Evolutionary conservation across 2,797 vertebrate genomes (phyloP).

Genomic region (Macropus fuliginosus): DNA sequence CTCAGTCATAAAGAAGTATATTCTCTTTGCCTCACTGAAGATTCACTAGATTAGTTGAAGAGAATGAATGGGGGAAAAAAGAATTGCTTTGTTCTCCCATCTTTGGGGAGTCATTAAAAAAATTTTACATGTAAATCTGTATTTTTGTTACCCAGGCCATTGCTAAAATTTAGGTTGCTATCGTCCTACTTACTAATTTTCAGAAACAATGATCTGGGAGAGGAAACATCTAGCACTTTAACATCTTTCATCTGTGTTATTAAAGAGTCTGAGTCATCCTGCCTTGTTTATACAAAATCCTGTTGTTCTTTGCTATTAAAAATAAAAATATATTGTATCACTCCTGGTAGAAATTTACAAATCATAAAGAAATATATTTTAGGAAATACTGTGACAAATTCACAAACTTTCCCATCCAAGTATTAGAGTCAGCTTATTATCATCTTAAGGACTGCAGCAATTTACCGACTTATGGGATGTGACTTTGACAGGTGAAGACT

Average conservation of each 20-base stretch:
- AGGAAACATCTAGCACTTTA: not conserved
- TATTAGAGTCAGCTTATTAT: conserved; percentile 25
- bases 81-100: not conserved
- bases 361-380: conserved; percentile 35
- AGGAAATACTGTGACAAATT: conserved; percentile 9
- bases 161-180: conserved; percentile 36
- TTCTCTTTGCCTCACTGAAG: conserved; percentile 5
- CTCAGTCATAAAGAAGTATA: not conserved
- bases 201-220: conserved; percentile 20
- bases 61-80: not conserved
- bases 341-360: conserved; percentile 65
- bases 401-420: conserved; percentile 10
- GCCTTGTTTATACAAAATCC: conserved; percentile 52
- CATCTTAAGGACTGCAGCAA: not conserved
- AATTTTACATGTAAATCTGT: not conserved
- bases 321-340: conserved; percentile 61
- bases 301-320: conserved; percentile 58
- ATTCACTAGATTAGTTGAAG: not conserved
- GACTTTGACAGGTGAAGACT: conserved; percentile 42
- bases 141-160: not conserved
- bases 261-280: conserved; percentile 38
- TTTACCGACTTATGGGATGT: not conserved
- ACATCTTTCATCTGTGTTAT: not conserved
- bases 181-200: conserved; percentile 2
- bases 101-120: not conserved